Evolutionary conservation across 2,797 vertebrate species (phyloP).

Genomic region (Gymnoscopelus microlampas): DNA sequence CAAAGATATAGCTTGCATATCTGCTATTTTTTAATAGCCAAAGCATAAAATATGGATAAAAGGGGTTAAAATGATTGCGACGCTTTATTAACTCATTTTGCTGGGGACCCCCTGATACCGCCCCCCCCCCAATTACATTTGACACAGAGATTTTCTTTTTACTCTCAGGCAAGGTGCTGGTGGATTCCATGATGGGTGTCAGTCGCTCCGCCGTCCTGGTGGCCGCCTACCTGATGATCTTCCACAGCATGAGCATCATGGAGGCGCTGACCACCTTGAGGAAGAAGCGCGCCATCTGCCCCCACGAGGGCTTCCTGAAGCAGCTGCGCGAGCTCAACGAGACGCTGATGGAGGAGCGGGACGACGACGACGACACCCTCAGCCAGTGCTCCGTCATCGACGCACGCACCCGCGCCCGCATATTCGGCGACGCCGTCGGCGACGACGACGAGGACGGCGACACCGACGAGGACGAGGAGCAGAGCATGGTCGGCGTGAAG

Average conservation of each 20-base stretch:
- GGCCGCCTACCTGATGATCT: conserved; percentile 96
- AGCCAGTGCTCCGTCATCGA: conserved; percentile 85
- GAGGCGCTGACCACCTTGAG: conserved; percentile 90
- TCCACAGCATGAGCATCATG: conserved; percentile 92
- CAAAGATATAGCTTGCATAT: too few species aligned
- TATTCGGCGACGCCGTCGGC: conserved; percentile 45
- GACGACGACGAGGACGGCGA: conserved; percentile 57
- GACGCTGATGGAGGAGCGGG: conserved; percentile 89
- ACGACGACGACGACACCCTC: conserved; percentile 81
- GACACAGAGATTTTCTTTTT: background rate
- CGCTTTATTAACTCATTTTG: too few species aligned
- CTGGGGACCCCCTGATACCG: too few species aligned
- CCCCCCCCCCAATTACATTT: background rate
- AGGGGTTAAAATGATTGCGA: too few species aligned
- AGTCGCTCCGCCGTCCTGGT: conserved; percentile 93
- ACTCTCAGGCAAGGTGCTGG: conserved; percentile 90
- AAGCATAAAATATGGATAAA: too few species aligned
- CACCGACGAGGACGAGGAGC: conserved; percentile 70
- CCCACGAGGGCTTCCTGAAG: conserved; percentile 95
- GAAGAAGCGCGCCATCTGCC: conserved; percentile 90
- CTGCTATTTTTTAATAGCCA: too few species aligned
- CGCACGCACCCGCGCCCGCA: conserved; percentile 63
- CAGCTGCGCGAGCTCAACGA: conserved; percentile 94
- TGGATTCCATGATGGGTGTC: conserved; percentile 96
- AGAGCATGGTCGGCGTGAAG: conserved; percentile 82